Evolutionary conservation across 2,888 invertebrate species (phyloP).

Genomic region (Eupithecia subfuscata): DNA sequence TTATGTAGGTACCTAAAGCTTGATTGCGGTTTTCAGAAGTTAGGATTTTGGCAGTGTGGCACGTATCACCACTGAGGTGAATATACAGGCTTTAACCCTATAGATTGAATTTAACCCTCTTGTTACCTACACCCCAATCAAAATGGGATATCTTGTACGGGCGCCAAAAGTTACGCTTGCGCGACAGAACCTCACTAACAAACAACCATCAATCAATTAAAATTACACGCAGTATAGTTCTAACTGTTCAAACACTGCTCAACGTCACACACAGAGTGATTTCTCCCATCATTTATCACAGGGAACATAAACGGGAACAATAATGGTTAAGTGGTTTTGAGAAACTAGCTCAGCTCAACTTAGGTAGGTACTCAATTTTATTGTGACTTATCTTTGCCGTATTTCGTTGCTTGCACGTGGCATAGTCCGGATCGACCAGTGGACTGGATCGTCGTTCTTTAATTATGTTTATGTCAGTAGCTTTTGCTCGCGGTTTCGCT

Average conservation of each 20-base stretch:
- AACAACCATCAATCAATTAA: constrained; percentile 10
- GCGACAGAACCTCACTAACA: neutral
- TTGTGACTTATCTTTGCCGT: neutral
- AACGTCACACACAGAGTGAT: neutral
- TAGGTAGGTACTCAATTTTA: neutral
- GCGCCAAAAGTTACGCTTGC: neutral
- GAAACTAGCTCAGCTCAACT: neutral
- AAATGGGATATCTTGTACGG: neutral
- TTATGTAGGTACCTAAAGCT: neutral
- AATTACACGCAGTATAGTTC: constrained; percentile 5
- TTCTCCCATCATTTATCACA: constrained; percentile 56
- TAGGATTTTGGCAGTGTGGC: neutral
- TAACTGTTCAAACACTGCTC: constrained; percentile 3
- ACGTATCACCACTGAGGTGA: neutral
- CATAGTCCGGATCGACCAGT: neutral
- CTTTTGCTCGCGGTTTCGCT: too few species aligned
- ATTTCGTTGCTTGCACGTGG: neutral
- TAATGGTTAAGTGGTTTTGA: constrained; percentile 1
- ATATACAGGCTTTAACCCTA: too few species aligned
- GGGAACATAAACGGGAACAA: neutral
- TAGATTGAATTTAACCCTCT: neutral
- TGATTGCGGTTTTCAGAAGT: neutral
- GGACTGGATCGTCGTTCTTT: too few species aligned
- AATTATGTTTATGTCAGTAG: too few species aligned
- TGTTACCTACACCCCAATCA: neutral